A percentile compares a stretch with the other conserved stretches of the same genome.
phyloP scores from a whole-genome alignment of 2,113 vertebrate genomes.

The Oryzias curvinotus region DNA sequence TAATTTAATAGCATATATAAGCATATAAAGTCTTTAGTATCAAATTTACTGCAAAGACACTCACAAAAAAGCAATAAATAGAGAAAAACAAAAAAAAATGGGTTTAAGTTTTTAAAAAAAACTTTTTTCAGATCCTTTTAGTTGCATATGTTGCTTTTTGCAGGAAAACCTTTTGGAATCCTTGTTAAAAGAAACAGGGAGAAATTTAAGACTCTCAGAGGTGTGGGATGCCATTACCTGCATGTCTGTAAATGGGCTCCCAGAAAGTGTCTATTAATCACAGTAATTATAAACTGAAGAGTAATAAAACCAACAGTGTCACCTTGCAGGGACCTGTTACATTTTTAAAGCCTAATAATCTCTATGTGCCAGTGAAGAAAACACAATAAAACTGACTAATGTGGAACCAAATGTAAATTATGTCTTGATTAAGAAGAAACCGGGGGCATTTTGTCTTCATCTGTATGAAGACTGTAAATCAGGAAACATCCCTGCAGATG shows the following conservation, averaged over 20 bases:
- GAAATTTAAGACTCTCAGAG: conserved; percentile 1
- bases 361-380: conserved; percentile 17
- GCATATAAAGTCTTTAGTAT: too few species aligned
- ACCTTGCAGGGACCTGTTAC: conserved; percentile 34
- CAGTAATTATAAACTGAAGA: conserved; percentile 25
- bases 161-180: too few species aligned
- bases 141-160: too few species aligned
- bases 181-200: neutral
- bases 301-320: conserved; percentile 41
- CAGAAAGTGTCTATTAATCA: conserved; percentile 48
- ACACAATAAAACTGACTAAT: conserved; percentile 47
- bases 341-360: conserved; percentile 59
- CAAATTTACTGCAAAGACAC: too few species aligned
- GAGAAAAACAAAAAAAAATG: too few species aligned
- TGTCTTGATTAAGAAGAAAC: conserved; percentile 28
- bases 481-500: conserved; percentile 1
- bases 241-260: conserved; percentile 9
- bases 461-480: conserved; percentile 33
- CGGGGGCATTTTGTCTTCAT: neutral
- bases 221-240: conserved; percentile 9
- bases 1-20: too few species aligned
- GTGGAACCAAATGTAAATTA: conserved; percentile 40
- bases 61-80: too few species aligned
- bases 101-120: too few species aligned
- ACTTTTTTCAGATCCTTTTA: too few species aligned